A percentile compares a stretch with the other conserved stretches of the same genome.
These are phyloP conservation scores for Hydropotes inermis DNA, from an alignment of 2,113 vertebrate species.

Conservation along the genomic window DNA sequence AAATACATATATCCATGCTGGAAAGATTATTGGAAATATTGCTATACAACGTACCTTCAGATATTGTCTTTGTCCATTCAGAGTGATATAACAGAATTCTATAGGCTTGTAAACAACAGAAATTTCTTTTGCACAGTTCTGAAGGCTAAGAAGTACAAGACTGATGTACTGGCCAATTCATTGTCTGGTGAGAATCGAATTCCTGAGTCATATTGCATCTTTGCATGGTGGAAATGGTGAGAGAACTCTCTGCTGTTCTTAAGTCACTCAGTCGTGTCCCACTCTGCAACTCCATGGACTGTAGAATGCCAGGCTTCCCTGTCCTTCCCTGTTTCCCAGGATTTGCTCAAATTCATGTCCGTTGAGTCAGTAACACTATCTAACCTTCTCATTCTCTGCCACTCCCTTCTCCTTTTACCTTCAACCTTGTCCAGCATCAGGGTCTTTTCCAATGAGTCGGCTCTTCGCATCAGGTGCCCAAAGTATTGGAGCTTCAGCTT, in stretches of 20 bases:
- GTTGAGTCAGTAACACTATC: neutral
- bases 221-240: neutral
- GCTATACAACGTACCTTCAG: neutral
- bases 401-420: neutral
- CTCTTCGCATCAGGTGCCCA: neutral
- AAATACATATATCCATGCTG: neutral
- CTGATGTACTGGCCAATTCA: neutral
- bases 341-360: neutral
- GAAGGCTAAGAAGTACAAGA: neutral
- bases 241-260: neutral
- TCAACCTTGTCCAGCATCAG: neutral
- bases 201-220: neutral
- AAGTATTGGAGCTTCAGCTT: neutral
- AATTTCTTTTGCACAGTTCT: neutral
- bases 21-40: constrained; percentile 5
- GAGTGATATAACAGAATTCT: neutral
- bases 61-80: neutral
- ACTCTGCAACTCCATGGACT: neutral
- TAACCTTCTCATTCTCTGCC: neutral
- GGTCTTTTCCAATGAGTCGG: neutral
- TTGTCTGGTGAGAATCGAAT: neutral
- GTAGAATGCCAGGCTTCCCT: neutral
- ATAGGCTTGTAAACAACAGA: neutral
- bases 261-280: neutral
- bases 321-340: neutral